Evolutionary conservation across 1,140 invertebrate genomes (phyloP).

Genomic region (Pogonus chalceus): DNA sequence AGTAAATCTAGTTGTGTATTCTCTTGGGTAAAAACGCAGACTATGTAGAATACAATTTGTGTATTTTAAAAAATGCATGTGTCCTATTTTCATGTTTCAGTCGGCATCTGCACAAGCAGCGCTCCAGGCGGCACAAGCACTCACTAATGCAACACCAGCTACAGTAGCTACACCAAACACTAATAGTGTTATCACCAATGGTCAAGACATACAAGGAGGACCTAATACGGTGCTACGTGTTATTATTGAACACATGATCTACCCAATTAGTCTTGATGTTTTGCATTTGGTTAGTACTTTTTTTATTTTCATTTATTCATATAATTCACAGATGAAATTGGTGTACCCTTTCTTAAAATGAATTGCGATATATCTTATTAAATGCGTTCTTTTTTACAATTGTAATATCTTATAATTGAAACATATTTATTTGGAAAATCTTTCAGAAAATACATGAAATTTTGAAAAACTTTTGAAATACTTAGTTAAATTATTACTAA

Average conservation of each 20-base stretch:
- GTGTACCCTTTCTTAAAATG: too few species aligned
- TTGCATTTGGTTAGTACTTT: slow-evolving; percentile 66
- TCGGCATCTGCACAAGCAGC: slow-evolving; percentile 69
- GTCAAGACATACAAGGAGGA: slow-evolving; percentile 72
- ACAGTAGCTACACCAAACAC: slow-evolving; percentile 37
- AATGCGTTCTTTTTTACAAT: too few species aligned
- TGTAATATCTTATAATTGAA: too few species aligned
- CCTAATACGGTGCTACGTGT: slow-evolving; percentile 94
- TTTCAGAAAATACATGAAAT: too few species aligned
- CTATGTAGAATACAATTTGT: background rate
- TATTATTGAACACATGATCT: slow-evolving; percentile 96
- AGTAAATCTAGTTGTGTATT: background rate
- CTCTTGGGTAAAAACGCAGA: background rate
- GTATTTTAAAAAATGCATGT: slow-evolving; percentile 2
- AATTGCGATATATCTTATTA: too few species aligned
- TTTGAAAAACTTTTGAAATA: too few species aligned
- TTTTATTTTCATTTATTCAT: background rate
- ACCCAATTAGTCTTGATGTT: slow-evolving; percentile 94
- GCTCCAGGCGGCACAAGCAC: slow-evolving; percentile 66
- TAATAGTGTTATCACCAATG: slow-evolving; percentile 31
- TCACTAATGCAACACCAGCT: slow-evolving; percentile 41
- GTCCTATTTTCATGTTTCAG: slow-evolving; percentile 35
- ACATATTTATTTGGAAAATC: too few species aligned
- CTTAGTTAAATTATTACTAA: too few species aligned
- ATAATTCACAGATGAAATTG: too few species aligned